phyloP scores from a whole-genome alignment of 2,888 invertebrate species.

The Aphidoletes aphidimyza region DNA sequence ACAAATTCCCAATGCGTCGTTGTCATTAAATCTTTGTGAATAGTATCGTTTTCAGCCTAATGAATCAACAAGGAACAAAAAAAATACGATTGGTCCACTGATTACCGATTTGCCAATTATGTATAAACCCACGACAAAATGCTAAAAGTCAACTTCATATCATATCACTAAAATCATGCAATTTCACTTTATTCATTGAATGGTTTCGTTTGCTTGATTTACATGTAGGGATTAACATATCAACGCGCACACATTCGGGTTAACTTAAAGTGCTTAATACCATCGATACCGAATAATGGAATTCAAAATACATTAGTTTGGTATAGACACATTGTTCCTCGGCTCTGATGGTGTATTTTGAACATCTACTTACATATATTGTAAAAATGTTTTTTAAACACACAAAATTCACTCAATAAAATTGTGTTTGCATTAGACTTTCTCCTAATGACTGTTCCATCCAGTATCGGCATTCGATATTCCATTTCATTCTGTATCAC shows the following conservation, averaged over 20 bases:
- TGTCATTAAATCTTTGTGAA: no score
- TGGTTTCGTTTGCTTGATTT: background rate
- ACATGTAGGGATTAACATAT: background rate
- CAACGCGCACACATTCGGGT: no score
- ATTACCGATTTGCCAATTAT: no score
- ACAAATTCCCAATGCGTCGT: no score
- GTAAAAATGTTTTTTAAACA: no score
- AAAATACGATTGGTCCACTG: no score
- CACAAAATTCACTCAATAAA: constrained; percentile 2
- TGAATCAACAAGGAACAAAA: no score
- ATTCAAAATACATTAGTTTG: background rate
- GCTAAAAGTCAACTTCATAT: no score
- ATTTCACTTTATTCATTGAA: no score
- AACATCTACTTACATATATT: background rate
- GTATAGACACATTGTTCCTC: background rate
- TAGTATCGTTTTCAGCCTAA: no score
- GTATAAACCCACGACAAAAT: no score
- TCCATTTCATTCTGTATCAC: background rate
- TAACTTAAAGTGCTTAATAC: background rate
- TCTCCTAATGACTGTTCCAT: constrained; percentile 28
- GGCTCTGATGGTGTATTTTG: background rate
- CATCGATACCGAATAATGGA: background rate
- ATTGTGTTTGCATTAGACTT: constrained; percentile 37
- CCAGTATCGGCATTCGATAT: background rate
- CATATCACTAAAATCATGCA: no score